Conservation (phyloP, 2,797 vertebrate species). For the Periophthalmus magnuspinnatus region DNA sequence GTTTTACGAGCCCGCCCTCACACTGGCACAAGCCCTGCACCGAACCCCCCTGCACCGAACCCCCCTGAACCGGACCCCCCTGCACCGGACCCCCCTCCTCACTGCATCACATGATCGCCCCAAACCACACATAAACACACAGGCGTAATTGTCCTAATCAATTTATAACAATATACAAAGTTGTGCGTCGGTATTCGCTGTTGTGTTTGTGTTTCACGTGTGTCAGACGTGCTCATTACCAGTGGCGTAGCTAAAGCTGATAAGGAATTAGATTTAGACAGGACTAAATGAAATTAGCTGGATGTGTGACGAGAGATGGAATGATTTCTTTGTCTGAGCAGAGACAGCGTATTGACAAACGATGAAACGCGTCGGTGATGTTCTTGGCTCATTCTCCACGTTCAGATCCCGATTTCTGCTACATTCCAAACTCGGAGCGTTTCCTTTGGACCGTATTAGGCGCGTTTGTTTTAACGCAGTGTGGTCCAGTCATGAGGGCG, state of each 20-base stretch:
- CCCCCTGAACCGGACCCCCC: slow-evolving; percentile 32
- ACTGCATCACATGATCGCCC: slow-evolving; percentile 28
- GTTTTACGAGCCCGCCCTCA: slow-evolving; percentile 69
- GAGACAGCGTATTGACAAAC: background rate
- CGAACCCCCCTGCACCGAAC: too few relatives aligned
- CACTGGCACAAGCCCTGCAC: slow-evolving; percentile 51
- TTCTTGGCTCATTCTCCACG: background rate
- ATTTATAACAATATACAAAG: slow-evolving; percentile 27
- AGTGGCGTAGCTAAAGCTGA: slow-evolving; percentile 23
- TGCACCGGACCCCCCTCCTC: too few relatives aligned
- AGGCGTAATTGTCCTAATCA: slow-evolving; percentile 22
- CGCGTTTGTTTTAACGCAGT: slow-evolving; percentile 41
- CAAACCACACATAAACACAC: slow-evolving; percentile 33
- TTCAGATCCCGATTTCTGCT: background rate
- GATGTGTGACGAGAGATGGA: slow-evolving; percentile 35
- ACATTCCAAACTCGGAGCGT: background rate
- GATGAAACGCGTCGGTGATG: background rate
- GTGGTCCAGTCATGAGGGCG: slow-evolving; percentile 67
- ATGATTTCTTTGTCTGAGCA: slow-evolving; percentile 30
- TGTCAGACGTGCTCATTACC: slow-evolving; percentile 31
- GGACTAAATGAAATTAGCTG: slow-evolving; percentile 43
- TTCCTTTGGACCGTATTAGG: slow-evolving; percentile 8
- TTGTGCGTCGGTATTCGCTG: slow-evolving; percentile 26
- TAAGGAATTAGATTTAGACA: slow-evolving; percentile 47
- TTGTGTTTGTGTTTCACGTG: slow-evolving; percentile 15